Percentiles rank a stretch among this genome's conserved stretches.
phyloP scores from a whole-genome alignment of 2,113 vertebrate genomes.

The Malurus elegans region DNA sequence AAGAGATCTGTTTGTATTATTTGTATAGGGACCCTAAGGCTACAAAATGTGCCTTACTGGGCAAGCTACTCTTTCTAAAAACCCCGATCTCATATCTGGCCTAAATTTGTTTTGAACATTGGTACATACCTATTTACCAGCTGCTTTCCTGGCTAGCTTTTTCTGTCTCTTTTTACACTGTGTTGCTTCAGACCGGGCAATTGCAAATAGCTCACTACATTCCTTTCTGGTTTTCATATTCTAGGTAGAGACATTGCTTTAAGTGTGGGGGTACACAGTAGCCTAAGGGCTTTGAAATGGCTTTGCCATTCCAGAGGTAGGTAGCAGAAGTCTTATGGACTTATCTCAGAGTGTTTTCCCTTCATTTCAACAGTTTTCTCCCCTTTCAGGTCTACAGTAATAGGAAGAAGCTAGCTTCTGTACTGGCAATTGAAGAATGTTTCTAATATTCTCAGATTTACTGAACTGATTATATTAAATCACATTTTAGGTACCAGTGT shows the following conservation, averaged over 20 bases:
- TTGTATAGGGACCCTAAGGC: neutral
- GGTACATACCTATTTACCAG: neutral
- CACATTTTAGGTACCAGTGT: neutral
- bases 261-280: neutral
- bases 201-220: neutral
- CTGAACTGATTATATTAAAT: neutral
- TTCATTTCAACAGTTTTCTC: neutral
- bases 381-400: neutral
- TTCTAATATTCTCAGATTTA: neutral
- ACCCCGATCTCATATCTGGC: neutral
- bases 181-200: neutral
- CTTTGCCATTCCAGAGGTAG: neutral
- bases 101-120: neutral
- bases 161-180: neutral
- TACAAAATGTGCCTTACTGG: neutral
- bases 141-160: neutral
- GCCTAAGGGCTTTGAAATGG: neutral
- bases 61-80: neutral
- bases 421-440: neutral
- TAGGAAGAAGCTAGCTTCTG: neutral
- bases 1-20: neutral
- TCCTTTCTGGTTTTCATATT: neutral
- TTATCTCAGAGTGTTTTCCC: neutral
- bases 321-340: neutral
- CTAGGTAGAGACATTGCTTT: neutral